These are phyloP conservation scores for Zaprionus gabonicus DNA, from an alignment of 1,140 invertebrate genomes.

Conservation along the genomic window DNA sequence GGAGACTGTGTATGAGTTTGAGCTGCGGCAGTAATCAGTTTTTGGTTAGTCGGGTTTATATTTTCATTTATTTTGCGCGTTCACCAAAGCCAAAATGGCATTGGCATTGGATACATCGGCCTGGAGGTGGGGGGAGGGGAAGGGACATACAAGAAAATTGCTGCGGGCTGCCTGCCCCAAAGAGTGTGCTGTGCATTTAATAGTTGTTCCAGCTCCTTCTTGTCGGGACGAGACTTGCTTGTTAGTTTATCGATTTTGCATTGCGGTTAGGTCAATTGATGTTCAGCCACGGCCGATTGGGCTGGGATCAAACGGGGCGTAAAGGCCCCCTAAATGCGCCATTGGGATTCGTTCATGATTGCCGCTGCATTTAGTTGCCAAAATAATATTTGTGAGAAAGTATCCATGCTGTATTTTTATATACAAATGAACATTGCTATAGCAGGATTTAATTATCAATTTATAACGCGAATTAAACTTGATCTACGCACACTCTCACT, in stretches of 20 bases:
- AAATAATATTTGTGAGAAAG: neutral
- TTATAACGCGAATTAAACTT: too few species aligned
- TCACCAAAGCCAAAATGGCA: constrained; percentile 54
- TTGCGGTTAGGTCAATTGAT: constrained; percentile 26
- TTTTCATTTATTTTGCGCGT: constrained; percentile 78
- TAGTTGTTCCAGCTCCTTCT: constrained; percentile 51
- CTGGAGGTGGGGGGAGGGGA: constrained; percentile 11
- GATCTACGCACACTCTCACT: too few species aligned
- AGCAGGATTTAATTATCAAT: too few species aligned
- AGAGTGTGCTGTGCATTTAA: constrained; percentile 62
- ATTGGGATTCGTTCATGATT: constrained; percentile 19
- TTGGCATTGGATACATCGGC: constrained; percentile 50
- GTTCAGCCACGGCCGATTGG: neutral
- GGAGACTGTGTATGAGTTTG: neutral
- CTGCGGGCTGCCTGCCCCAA: constrained; percentile 28
- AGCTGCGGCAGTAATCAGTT: constrained; percentile 72
- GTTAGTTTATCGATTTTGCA: constrained; percentile 56
- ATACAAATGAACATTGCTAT: neutral
- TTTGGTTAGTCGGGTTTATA: constrained; percentile 78
- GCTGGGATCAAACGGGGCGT: neutral
- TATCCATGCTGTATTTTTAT: neutral
- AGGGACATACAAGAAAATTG: constrained; percentile 60
- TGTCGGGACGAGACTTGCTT: constrained; percentile 6
- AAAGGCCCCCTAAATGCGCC: constrained; percentile 1
- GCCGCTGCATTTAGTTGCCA: neutral